A percentile compares a stretch with the other conserved stretches of the same genome.
Conservation (phyloP, 2,113 vertebrate genomes). For the Chloroceryle aenea region DNA sequence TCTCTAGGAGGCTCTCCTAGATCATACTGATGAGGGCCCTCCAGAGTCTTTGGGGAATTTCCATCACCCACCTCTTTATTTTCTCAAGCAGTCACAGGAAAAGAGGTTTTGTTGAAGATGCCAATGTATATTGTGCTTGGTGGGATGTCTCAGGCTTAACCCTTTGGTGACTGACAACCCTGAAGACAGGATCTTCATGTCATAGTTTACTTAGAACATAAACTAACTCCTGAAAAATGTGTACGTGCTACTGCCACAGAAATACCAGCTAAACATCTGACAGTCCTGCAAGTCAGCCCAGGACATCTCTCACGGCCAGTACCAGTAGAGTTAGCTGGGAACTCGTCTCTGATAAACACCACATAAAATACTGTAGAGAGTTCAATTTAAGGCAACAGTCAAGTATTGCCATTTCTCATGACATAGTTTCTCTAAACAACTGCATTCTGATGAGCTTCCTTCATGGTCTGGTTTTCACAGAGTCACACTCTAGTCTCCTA, state of each 20-base stretch:
- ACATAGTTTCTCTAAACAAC: not conserved
- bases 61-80: slow-evolving; percentile 52
- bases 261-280: not conserved
- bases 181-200: not conserved
- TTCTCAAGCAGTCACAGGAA: slow-evolving; percentile 41
- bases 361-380: not conserved
- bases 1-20: not conserved
- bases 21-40: slow-evolving; percentile 3
- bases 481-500: not conserved
- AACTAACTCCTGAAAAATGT: not conserved
- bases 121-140: not conserved
- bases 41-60: slow-evolving; percentile 41
- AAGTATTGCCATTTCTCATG: not conserved
- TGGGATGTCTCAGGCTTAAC: slow-evolving; percentile 19
- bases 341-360: not conserved
- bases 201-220: rapidly evolving
- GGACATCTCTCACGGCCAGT: not conserved
- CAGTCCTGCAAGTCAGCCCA: not conserved
- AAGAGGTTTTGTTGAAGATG: slow-evolving; percentile 48
- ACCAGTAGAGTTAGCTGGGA: not conserved
- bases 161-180: not conserved
- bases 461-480: not conserved
- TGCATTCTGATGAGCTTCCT: not conserved
- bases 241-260: not conserved
- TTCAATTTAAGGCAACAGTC: not conserved